Evolutionary conservation across 2,797 vertebrate genomes (phyloP), one percentile per base, ranked within the genome.

Genomic region (Gobionotothen gibberifrons): DNA sequence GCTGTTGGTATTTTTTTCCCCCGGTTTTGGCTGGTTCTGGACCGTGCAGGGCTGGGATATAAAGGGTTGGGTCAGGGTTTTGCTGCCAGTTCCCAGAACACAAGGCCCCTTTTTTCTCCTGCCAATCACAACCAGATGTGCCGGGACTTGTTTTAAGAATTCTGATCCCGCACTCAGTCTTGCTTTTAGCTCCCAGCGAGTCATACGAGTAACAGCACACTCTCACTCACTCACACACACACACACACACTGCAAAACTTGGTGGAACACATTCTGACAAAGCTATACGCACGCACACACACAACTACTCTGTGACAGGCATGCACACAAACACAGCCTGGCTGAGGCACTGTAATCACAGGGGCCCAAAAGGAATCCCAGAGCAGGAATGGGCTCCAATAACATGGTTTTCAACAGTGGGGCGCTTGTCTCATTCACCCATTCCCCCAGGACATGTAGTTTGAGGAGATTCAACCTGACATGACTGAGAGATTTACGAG

Each of bases 91-190:
- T 93, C 82, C 87, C 83, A 89, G 84, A 93, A 92, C 88, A 90
- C 86, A 86, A 82, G 82, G 78, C 65, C 65, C 76, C 77, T 89
- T 90, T 93, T 89, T 89, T 86, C 84, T 81, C 36, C 75, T 87
- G 82, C 91, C 92, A 94, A 93, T 92, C 83, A 88, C 74, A 93
- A 92, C 89, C 93, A 95, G 94, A 94, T 94, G 92, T 93, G 92
- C 76, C 85, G 82, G 73, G 89, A 79, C 90, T 85, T 82, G 85
- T 84, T 90, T 81, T 64, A 84, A 81, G 70, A 89, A 88, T 86
- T 86, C 64, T 60, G 64, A 86, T 90, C 82, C 74, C 64, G 79
- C 43, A 39, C 65, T 81, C 65, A 1, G 63, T 54, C 64, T 79
- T 51, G 55, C 74, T 79, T 79, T 71, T 62, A 43, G 79, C 74